phyloP scores from a whole-genome alignment of 2,888 invertebrate species.

The Ashinkailepas kermadecensis region DNA sequence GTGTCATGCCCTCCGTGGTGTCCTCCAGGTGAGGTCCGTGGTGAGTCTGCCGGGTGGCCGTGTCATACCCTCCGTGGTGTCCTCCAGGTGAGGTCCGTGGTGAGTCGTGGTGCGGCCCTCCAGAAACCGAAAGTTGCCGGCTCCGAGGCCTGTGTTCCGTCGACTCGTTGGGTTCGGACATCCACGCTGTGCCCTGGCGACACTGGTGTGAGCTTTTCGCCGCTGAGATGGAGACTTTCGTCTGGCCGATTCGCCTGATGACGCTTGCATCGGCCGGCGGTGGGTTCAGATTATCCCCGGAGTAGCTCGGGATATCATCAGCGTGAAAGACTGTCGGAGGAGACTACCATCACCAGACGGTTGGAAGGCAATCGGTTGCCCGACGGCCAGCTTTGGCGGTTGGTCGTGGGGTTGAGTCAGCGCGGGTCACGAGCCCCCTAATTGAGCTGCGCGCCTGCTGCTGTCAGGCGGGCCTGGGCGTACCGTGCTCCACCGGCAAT shows the following conservation, averaged over 20 bases:
- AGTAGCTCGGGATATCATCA: not conserved
- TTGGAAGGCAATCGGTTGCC: not conserved
- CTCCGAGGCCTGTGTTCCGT: no score
- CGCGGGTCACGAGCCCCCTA: not conserved
- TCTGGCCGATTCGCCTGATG: not conserved
- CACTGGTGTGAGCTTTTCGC: not conserved
- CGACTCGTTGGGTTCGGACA: no score
- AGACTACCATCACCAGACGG: not conserved
- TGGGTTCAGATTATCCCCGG: not conserved
- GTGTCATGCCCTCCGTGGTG: no score
- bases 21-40: no score
- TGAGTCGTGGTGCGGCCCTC: no score
- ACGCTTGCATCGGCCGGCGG: not conserved
- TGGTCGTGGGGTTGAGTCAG: not conserved
- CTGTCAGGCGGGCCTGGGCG: not conserved
- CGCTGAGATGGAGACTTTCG: not conserved
- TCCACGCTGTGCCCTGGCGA: no score
- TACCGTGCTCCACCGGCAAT: no score
- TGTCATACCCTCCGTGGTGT: no score
- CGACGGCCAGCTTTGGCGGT: not conserved
- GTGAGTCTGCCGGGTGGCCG: no score
- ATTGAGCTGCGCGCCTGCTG: not conserved
- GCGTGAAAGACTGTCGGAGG: not conserved
- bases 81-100: no score
- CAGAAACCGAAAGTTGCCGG: no score